phyloP scores from a whole-genome alignment of 2,797 vertebrate genomes.

The Podarcis lilfordi region DNA sequence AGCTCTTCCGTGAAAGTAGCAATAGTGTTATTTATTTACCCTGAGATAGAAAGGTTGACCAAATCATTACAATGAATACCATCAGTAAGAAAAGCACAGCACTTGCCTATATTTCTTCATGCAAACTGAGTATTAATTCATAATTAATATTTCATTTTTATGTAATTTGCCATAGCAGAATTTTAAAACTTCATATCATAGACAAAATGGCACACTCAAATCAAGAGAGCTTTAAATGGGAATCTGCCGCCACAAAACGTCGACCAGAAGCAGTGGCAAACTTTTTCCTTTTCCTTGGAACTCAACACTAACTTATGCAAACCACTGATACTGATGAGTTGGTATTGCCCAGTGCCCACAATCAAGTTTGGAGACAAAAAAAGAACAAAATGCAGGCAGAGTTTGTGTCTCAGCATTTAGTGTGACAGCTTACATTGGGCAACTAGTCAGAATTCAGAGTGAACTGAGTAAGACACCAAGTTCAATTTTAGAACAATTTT shows the following conservation, averaged over 20 bases:
- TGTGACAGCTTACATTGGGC: not conserved
- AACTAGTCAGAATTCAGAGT: not conserved
- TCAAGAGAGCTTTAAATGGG: not conserved
- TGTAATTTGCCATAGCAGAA: not conserved
- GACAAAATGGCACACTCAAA: not conserved
- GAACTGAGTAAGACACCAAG: not conserved
- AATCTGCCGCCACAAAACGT: too few relatives aligned
- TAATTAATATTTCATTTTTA: not conserved
- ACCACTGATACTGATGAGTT: not conserved
- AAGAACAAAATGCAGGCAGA: not conserved
- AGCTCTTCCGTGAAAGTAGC: too few relatives aligned
- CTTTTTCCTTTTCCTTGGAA: not conserved
- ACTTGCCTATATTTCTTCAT: not conserved
- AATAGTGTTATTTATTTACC: not conserved
- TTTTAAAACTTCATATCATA: not conserved
- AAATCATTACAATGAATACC: not conserved
- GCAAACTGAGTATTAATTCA: not conserved
- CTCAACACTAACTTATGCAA: not conserved
- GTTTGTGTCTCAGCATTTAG: not conserved
- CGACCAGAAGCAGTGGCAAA: not conserved
- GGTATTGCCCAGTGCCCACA: not conserved
- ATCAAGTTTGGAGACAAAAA: not conserved
- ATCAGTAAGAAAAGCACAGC: not conserved
- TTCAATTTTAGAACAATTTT: not conserved
- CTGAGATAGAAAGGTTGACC: not conserved